These are phyloP conservation scores for Armadillidium nasatum DNA, from an alignment of 1,140 invertebrate genomes.

Conservation along the genomic window DNA sequence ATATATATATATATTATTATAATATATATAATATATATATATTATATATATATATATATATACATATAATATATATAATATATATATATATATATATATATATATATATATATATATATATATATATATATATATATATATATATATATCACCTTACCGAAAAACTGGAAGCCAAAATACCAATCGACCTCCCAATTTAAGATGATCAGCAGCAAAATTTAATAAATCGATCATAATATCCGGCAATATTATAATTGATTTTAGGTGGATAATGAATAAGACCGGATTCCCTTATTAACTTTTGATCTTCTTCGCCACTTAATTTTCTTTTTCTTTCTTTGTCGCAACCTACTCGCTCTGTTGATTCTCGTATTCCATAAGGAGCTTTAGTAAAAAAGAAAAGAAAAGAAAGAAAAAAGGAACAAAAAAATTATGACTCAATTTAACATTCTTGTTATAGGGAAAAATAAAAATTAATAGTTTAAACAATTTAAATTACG, in stretches of 20 bases:
- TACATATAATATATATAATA: no score
- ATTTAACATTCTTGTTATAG: no score
- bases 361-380: conserved; percentile 89
- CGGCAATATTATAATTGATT: conserved; percentile 72
- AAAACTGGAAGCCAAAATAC: conserved; percentile 88
- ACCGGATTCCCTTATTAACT: background rate
- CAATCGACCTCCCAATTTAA: conserved; percentile 68
- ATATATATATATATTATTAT: no score
- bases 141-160: no score
- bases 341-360: conserved; percentile 70
- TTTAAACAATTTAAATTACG: no score
- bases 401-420: no score
- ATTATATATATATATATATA: background rate
- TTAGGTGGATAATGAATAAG: conserved; percentile 72
- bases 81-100: background rate
- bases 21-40: no score
- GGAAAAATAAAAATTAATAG: no score
- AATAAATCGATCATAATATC: conserved; percentile 79
- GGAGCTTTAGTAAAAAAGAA: conserved; percentile 71
- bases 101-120: no score
- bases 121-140: background rate
- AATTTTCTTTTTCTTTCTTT: conserved; percentile 46
- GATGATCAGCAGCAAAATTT: conserved; percentile 69
- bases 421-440: no score
- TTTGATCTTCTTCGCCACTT: background rate